Evolutionary conservation across 2,888 invertebrate species (phyloP).

Genomic region (Drosophila buzzatii): DNA sequence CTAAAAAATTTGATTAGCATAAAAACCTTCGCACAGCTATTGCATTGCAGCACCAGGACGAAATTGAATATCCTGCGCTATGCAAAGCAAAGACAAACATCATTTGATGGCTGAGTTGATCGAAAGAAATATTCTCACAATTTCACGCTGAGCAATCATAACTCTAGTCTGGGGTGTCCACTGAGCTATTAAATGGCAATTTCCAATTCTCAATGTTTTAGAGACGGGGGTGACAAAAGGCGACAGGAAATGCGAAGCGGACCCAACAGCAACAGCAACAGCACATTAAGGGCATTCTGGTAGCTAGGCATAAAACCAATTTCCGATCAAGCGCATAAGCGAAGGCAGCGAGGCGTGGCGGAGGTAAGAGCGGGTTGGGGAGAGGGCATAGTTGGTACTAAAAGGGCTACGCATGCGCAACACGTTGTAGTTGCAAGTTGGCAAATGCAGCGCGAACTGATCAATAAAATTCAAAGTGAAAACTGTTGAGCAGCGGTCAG

Average conservation of each 20-base stretch:
- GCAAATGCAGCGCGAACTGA: conserved; percentile 36
- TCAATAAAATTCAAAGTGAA: conserved; percentile 79
- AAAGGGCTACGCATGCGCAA: conserved; percentile 71
- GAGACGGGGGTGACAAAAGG: conserved; percentile 49
- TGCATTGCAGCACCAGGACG: conserved; percentile 54
- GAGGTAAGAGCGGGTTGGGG: conserved; percentile 1
- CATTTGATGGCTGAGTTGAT: conserved; percentile 52
- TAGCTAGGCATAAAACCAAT: conserved; percentile 76
- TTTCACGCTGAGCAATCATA: conserved; percentile 78
- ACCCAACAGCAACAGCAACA: background rate
- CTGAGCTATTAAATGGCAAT: conserved; percentile 71
- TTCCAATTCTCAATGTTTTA: conserved; percentile 35
- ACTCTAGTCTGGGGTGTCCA: conserved; percentile 67
- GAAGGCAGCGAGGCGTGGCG: conserved; percentile 58
- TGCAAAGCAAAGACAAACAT: conserved; percentile 45
- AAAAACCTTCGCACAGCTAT: conserved; percentile 76
- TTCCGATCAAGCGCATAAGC: conserved; percentile 79
- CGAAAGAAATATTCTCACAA: conserved; percentile 66
- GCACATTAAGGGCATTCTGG: conserved; percentile 51
- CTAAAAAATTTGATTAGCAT: conserved; percentile 48
- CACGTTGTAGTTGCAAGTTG: conserved; percentile 58
- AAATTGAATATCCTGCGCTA: conserved; percentile 69
- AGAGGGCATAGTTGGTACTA: background rate
- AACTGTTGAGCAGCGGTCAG: conserved; percentile 70
- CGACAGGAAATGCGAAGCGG: conserved; percentile 65